phyloP scores from a whole-genome alignment of 2,888 invertebrate genomes.

The Latheticus oryzae region DNA sequence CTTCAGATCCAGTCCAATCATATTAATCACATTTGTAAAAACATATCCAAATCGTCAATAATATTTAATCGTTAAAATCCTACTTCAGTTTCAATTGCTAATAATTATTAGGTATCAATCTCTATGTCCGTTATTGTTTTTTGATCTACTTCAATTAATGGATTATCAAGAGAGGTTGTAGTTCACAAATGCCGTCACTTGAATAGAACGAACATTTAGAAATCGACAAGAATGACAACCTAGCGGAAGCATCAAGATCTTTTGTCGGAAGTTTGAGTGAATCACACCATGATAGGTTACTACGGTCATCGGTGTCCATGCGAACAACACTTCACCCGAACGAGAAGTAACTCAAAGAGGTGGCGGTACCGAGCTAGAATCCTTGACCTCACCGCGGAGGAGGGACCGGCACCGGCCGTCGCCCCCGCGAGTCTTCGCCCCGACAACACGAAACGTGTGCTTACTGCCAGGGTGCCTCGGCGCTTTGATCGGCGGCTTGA shows the following conservation, averaged over 20 bases:
- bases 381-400: slow-evolving; percentile 43
- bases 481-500: slow-evolving; percentile 40
- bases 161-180: slow-evolving; percentile 27
- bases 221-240: slow-evolving; percentile 22
- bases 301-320: slow-evolving; percentile 40
- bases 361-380: slow-evolving; percentile 39
- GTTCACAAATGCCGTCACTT: slow-evolving; percentile 23
- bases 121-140: slow-evolving; percentile 37
- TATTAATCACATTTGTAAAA: slow-evolving; percentile 33
- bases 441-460: slow-evolving; percentile 43
- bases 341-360: slow-evolving; percentile 39
- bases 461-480: slow-evolving; percentile 40
- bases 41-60: slow-evolving; percentile 28
- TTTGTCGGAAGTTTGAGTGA: slow-evolving; percentile 37
- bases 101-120: slow-evolving; percentile 35
- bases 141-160: slow-evolving; percentile 40
- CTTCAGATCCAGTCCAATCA: slow-evolving; percentile 23
- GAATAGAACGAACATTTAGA: slow-evolving; percentile 23
- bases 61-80: slow-evolving; percentile 17
- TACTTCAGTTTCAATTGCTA: slow-evolving; percentile 23
- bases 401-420: slow-evolving; percentile 43
- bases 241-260: slow-evolving; percentile 37
- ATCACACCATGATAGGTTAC: slow-evolving; percentile 34
- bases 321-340: slow-evolving; percentile 39
- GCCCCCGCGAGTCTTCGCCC: slow-evolving; percentile 42